Evolutionary conservation across 2,113 vertebrate species (phyloP).

Genomic region (Hypocryptadius cinnamomeus): DNA sequence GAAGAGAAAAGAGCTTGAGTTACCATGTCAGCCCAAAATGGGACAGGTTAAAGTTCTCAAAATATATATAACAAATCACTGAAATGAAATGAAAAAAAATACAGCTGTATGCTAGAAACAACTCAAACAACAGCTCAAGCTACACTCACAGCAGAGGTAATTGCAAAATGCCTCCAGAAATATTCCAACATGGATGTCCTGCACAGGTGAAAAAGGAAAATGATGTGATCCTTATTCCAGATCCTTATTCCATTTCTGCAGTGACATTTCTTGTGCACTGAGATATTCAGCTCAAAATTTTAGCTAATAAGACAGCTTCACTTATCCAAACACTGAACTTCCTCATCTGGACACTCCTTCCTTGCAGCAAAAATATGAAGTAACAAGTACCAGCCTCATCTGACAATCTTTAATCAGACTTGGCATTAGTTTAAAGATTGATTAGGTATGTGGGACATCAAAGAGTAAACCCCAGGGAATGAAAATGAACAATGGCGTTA

Average conservation of each 20-base stretch:
- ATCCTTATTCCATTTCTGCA: not conserved
- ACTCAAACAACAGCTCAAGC: not conserved
- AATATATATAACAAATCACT: not conserved
- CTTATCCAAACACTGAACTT: not conserved
- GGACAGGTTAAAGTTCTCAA: not conserved
- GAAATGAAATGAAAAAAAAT: not conserved
- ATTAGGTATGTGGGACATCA: conserved; percentile 24
- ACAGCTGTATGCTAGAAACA: not conserved
- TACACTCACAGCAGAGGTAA: not conserved
- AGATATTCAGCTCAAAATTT: not conserved
- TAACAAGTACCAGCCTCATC: not conserved
- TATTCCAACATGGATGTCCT: not conserved
- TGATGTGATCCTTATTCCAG: not conserved
- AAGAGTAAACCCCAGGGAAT: conserved; percentile 22
- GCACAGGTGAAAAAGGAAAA: not conserved
- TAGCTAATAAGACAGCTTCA: not conserved
- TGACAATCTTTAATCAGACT: conserved; percentile 20
- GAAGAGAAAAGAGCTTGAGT: not conserved
- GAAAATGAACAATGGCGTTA: conserved; percentile 38
- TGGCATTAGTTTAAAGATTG: conserved; percentile 46
- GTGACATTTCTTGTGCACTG: not conserved
- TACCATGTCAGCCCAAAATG: not conserved
- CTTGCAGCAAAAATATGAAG: not conserved
- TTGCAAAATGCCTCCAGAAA: not conserved
- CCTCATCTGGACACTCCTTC: not conserved